Base-by-base conservation (phyloP, 2,113 vertebrate species). In the Recurvirostra avosetta region DNA sequence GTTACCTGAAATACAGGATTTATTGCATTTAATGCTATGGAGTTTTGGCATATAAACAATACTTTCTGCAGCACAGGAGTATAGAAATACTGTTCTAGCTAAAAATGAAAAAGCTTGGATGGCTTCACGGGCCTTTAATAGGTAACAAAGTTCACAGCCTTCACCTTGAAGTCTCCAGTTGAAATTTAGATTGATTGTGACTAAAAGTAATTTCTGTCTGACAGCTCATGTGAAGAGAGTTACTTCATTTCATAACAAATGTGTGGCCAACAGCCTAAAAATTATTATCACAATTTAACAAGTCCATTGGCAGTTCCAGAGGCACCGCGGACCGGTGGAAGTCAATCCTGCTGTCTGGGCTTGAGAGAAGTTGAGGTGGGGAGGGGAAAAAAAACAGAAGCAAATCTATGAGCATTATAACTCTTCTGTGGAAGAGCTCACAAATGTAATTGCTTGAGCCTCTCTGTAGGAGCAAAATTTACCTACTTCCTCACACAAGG, bases 131-230 rank as follows among this genome's bases (percentile, higher is more conserved):
- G 32, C 34, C 49, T 78, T 59, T 78, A 52, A 75, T 2, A 53
- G 43, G 52, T 79, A 62, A 20, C 15, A 15, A 91, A 96, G 86
- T 66, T 95, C 91, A 82, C 13, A 27, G 77, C 62, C 66, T 94
- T 94, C 95, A 92, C 89, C 80, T 94, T 94, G 80, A 87, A 88
- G 53, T 66, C 86, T 94, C 92, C 86, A 53, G 83, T 34, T 87
- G 73, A 85, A 91, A 95, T 87, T 85, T 79, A 92, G 86, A 91
- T 83, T 87, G 86, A 94, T 94, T 55, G 62, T 38, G 56, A 90
- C 70, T 73, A 25, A 17, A 81, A 91, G 83, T 89, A 52, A 81
- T 95, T 87, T 76, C 89, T 94, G 58, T 45, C 76, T 97, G 91
- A 79, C 91, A 94, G 58, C 66, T 94, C 86, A 61, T 70, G 92